phyloP scores from a whole-genome alignment of 2,113 vertebrate genomes.

The Collichthys lucidus region DNA sequence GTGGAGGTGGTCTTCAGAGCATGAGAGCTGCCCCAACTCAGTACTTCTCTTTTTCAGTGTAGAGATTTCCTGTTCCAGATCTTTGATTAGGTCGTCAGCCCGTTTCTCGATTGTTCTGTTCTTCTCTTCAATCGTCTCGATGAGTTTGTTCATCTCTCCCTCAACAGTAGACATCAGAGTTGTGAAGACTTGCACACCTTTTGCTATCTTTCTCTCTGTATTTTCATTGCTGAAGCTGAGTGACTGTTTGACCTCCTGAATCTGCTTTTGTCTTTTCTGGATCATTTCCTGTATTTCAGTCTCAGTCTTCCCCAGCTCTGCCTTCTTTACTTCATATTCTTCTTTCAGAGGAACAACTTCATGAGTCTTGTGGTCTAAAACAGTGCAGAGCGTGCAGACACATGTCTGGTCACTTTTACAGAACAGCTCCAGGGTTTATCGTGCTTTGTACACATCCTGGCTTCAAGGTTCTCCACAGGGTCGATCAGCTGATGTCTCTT shows the following conservation, averaged over 20 bases:
- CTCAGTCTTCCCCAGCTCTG: background rate
- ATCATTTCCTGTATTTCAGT: constrained; percentile 8
- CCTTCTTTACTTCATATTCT: background rate
- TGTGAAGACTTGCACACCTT: constrained; percentile 14
- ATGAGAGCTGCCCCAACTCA: constrained; percentile 5
- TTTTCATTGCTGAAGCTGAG: background rate
- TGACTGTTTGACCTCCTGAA: background rate
- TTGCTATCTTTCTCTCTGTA: background rate
- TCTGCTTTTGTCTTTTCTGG: background rate
- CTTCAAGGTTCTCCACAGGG: constrained; percentile 43
- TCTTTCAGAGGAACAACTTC: constrained; percentile 6
- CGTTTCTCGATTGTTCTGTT: background rate
- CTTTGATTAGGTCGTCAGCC: background rate
- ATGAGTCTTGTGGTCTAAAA: constrained; percentile 15
- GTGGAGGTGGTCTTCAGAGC: background rate
- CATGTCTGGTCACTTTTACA: constrained; percentile 35
- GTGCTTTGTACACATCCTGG: constrained; percentile 38
- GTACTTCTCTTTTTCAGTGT: background rate
- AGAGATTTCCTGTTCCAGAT: constrained; percentile 28
- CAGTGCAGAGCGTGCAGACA: constrained; percentile 14
- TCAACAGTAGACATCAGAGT: background rate
- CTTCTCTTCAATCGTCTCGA: rapidly evolving
- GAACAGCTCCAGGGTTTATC: constrained; percentile 47
- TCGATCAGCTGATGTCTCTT: constrained; percentile 42
- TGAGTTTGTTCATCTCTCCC: background rate